Conservation (phyloP, 2,888 invertebrate species). For the Rotaria socialis region DNA sequence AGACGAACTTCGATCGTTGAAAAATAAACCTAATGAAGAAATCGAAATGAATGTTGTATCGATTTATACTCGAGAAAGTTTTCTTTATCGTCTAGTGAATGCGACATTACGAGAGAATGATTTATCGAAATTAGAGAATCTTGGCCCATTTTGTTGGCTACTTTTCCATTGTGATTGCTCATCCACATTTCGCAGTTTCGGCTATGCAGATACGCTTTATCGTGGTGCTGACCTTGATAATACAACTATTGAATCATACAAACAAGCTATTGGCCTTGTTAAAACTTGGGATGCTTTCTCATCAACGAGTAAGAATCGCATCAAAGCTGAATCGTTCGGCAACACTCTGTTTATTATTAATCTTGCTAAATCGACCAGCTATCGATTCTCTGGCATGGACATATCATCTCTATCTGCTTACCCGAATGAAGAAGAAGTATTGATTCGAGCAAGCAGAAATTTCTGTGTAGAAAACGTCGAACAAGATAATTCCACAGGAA, state of each 20-base stretch:
- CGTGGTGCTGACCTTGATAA: slow-evolving; percentile 5
- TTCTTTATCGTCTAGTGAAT: neutral
- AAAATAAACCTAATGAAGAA: neutral
- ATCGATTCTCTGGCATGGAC: neutral
- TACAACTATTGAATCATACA: neutral
- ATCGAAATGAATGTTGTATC: neutral
- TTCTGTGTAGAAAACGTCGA: neutral
- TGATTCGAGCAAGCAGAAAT: neutral
- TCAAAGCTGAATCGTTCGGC: neutral
- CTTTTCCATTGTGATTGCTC: neutral
- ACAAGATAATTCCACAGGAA: neutral
- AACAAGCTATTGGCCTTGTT: neutral
- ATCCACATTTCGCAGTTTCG: neutral
- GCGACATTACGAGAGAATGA: neutral
- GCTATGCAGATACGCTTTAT: neutral
- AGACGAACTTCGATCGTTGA: neutral
- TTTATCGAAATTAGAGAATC: neutral
- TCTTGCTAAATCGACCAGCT: neutral
- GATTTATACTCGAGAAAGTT: neutral
- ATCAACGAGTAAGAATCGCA: neutral
- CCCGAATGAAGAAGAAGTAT: neutral
- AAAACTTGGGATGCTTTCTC: slow-evolving; percentile 30
- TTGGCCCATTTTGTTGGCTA: neutral
- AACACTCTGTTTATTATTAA: neutral
- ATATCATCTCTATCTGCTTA: neutral